phyloP scores from a whole-genome alignment of 2,888 invertebrate species.

The Hirtodrosophila trivittata region DNA sequence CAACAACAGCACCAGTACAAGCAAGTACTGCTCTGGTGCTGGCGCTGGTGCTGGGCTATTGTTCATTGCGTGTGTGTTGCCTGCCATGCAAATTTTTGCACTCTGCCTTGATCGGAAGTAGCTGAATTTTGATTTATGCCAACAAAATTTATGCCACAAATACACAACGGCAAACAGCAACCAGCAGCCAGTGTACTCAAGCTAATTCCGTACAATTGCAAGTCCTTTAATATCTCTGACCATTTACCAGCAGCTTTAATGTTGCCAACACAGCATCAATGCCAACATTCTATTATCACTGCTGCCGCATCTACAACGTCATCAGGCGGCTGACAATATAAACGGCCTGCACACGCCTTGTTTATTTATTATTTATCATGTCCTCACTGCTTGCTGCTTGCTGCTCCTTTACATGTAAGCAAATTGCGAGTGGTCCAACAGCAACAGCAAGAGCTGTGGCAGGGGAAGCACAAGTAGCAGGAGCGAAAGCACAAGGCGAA shows the following conservation, averaged over 20 bases:
- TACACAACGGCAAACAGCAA: constrained; percentile 31
- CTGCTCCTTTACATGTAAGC: constrained; percentile 46
- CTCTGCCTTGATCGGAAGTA: constrained; percentile 82
- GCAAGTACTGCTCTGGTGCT: neutral
- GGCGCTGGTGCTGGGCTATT: constrained; percentile 21
- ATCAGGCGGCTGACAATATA: constrained; percentile 72
- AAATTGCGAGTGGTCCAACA: constrained; percentile 49
- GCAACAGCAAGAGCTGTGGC: neutral
- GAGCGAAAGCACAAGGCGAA: constrained; percentile 21
- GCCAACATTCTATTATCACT: constrained; percentile 42
- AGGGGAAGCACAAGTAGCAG: constrained; percentile 19
- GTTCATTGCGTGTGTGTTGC: constrained; percentile 34
- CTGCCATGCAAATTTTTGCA: constrained; percentile 75
- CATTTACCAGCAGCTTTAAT: constrained; percentile 28
- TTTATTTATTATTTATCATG: constrained; percentile 76
- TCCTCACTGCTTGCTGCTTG: constrained; percentile 15
- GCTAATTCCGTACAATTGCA: neutral
- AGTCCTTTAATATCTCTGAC: constrained; percentile 27
- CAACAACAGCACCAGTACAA: neutral
- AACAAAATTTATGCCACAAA: constrained; percentile 79
- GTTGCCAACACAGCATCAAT: constrained; percentile 8
- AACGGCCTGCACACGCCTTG: constrained; percentile 83
- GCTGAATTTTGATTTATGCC: constrained; percentile 84
- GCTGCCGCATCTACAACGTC: constrained; percentile 45
- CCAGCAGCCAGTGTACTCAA: constrained; percentile 4